These are phyloP conservation scores for Hyla sarda DNA, from an alignment of 2,113 vertebrate species.

Conservation along the genomic window DNA sequence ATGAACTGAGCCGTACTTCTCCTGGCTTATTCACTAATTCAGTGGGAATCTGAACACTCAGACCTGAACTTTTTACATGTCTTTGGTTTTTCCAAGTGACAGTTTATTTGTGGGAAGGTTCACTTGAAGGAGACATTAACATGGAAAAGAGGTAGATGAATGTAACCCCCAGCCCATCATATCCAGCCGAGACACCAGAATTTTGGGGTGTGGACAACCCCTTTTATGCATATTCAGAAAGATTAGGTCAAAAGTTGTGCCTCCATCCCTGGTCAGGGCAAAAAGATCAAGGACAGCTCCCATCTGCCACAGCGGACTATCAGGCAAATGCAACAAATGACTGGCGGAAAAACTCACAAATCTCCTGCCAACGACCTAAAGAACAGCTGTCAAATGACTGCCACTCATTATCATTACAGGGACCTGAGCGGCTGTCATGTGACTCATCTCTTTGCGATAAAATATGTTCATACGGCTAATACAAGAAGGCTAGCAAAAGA, in stretches of 20 bases:
- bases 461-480: not conserved
- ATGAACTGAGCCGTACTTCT: too few relatives aligned
- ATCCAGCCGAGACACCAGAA: too few relatives aligned
- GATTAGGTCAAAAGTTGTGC: not conserved
- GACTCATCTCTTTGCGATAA: not conserved
- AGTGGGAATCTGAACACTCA: too few relatives aligned
- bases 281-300: not conserved
- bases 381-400: conserved; percentile 4
- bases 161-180: too few relatives aligned
- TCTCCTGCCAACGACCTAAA: not conserved
- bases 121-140: too few relatives aligned
- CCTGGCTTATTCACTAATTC: too few relatives aligned
- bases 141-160: too few relatives aligned
- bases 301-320: not conserved
- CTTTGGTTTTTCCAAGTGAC: too few relatives aligned
- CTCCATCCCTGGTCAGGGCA: not conserved
- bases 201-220: too few relatives aligned
- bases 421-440: not conserved
- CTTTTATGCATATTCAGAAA: too few relatives aligned
- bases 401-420: not conserved
- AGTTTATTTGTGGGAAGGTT: too few relatives aligned
- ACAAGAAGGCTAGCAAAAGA: not conserved
- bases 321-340: not conserved
- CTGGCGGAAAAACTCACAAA: not conserved
- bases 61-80: too few relatives aligned